Percentiles rank a stretch among this genome's conserved stretches.
These are phyloP conservation scores for Setipinna tenuifilis DNA, from an alignment of 2,797 vertebrate genomes.

Conservation along the genomic window DNA sequence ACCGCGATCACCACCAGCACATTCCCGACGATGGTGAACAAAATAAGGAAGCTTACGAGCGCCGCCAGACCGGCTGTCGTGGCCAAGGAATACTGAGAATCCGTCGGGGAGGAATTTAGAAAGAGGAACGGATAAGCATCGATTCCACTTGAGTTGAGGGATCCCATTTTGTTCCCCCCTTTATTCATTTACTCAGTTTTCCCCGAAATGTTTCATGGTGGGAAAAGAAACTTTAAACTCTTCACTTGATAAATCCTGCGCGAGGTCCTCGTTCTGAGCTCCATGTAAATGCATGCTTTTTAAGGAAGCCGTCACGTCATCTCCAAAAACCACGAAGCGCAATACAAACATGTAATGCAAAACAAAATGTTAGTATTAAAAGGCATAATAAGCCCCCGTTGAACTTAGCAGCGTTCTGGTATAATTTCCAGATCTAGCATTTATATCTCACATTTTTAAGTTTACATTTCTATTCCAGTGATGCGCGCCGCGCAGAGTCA, in stretches of 20 bases:
- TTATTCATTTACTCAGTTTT: conserved; percentile 30
- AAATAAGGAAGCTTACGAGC: conserved; percentile 86
- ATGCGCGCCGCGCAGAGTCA: background rate
- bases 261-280: background rate
- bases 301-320: background rate
- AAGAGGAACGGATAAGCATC: conserved; percentile 67
- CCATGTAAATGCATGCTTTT: background rate
- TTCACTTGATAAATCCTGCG: conserved; percentile 5
- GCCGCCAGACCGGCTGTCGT: conserved; percentile 82
- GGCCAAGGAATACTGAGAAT: conserved; percentile 80
- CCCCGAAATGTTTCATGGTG: conserved; percentile 3
- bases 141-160: conserved; percentile 67
- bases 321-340: background rate
- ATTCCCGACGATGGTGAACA: conserved; percentile 89
- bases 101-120: conserved; percentile 65
- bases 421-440: background rate
- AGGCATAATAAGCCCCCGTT: background rate
- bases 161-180: conserved; percentile 62
- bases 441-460: background rate
- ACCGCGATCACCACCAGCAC: conserved; percentile 90
- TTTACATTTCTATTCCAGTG: background rate
- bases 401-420: background rate
- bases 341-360: background rate
- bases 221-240: background rate
- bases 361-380: background rate